A percentile compares a stretch with the other conserved stretches of the same genome.
Conservation (phyloP, 2,113 vertebrate genomes). For the Todiramphus chloris region DNA sequence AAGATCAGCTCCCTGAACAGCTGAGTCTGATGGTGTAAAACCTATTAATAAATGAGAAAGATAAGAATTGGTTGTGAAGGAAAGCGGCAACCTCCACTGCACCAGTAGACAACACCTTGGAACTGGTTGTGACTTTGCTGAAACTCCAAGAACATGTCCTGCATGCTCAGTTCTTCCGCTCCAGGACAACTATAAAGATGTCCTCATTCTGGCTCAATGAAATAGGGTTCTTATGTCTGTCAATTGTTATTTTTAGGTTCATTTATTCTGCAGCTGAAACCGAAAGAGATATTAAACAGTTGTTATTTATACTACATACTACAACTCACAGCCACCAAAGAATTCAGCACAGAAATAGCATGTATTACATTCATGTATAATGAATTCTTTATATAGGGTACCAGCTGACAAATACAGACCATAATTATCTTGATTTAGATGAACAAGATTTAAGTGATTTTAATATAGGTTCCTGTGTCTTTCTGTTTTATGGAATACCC, state of each 20-base stretch:
- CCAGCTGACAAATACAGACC: not conserved
- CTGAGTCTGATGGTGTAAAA: not conserved
- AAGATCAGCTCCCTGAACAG: not conserved
- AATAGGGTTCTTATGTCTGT: not conserved
- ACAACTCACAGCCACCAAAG: not conserved
- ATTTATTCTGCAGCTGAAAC: not conserved
- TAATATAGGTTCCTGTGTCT: not conserved
- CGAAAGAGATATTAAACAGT: not conserved
- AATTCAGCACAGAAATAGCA: not conserved
- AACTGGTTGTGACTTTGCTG: not conserved
- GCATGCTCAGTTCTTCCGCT: not conserved
- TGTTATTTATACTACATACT: not conserved
- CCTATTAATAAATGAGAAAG: not conserved
- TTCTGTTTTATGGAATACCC: not conserved
- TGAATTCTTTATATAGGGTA: not conserved
- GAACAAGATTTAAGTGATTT: not conserved
- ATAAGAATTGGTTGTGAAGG: not conserved
- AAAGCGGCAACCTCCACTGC: not conserved
- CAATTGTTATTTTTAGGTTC: not conserved
- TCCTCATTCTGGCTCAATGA: not conserved
- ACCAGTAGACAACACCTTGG: not conserved
- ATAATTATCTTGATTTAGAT: not conserved
- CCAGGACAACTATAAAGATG: not conserved
- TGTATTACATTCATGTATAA: not conserved
- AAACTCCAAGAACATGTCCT: not conserved